A percentile compares a stretch with the other conserved stretches of the same genome.
Evolutionary conservation across 2,888 invertebrate species (phyloP).

Genomic region (Monopis laevigella): DNA sequence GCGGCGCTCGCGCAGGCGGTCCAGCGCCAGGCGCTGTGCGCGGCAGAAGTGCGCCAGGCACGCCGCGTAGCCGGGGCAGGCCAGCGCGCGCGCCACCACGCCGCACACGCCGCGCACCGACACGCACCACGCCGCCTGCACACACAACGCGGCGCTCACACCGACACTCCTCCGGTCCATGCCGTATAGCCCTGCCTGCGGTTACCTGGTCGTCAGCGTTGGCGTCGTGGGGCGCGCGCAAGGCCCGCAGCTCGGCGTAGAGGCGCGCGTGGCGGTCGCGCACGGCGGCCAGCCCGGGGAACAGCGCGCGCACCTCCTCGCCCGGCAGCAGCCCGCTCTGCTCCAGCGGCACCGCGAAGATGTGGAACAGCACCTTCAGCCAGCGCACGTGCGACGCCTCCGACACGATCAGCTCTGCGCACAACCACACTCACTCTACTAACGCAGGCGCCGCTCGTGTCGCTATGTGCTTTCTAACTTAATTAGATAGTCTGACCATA

Average conservation of each 20-base stretch:
- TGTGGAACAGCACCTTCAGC: conserved; percentile 83
- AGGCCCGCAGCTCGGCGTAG: conserved; percentile 37
- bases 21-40: conserved; percentile 87
- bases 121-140: too few species aligned
- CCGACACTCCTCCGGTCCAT: too few species aligned
- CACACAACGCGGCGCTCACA: too few species aligned
- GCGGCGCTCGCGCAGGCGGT: conserved; percentile 78
- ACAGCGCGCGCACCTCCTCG: conserved; percentile 80
- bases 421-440: too few species aligned
- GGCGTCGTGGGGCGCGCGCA: conserved; percentile 29
- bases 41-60: conserved; percentile 79
- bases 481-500: too few species aligned
- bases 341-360: conserved; percentile 84
- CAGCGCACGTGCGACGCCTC: conserved; percentile 90
- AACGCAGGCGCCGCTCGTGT: too few species aligned
- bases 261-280: conserved; percentile 53
- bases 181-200: too few species aligned
- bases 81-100: conserved; percentile 27
- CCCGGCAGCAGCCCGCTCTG: conserved; percentile 72
- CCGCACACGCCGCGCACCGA: conserved; percentile 2
- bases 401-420: conserved; percentile 78
- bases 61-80: conserved; percentile 70
- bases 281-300: conserved; percentile 87
- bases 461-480: too few species aligned
- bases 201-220: too few species aligned